These are phyloP conservation scores for Bellardia bayeri DNA, from an alignment of 2,888 invertebrate genomes.

Conservation along the genomic window DNA sequence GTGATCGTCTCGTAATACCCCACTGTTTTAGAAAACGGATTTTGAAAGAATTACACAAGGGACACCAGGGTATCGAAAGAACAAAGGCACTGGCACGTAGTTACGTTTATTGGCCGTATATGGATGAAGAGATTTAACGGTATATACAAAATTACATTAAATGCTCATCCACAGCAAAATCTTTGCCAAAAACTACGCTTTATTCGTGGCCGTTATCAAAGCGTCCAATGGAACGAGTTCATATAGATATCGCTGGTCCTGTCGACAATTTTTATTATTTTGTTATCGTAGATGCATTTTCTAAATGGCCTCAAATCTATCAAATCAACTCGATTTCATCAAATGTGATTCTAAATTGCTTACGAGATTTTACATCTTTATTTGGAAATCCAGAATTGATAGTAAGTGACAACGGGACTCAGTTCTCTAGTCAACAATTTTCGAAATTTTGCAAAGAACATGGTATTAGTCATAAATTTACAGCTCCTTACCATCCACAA, in stretches of 20 bases:
- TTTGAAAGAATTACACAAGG: slow-evolving; percentile 48
- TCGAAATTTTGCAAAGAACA: slow-evolving; percentile 40
- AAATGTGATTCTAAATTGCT: slow-evolving; percentile 11
- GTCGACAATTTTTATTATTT: slow-evolving; percentile 46
- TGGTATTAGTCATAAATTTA: slow-evolving; percentile 31
- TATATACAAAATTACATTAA: slow-evolving; percentile 39
- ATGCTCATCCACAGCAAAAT: slow-evolving; percentile 37
- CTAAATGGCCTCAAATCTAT: slow-evolving; percentile 61
- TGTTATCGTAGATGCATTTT: slow-evolving; percentile 45
- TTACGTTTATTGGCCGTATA: slow-evolving; percentile 33
- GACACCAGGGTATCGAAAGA: slow-evolving; percentile 40
- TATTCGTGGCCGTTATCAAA: slow-evolving; percentile 33
- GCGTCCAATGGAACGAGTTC: slow-evolving; percentile 43
- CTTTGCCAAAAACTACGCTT: slow-evolving; percentile 48
- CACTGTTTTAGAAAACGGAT: slow-evolving; percentile 35
- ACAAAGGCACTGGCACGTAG: slow-evolving; percentile 38
- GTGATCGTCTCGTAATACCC: slow-evolving; percentile 41
- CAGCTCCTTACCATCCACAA: slow-evolving; percentile 41
- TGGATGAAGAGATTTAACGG: slow-evolving; percentile 7
- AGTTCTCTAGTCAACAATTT: slow-evolving; percentile 44
- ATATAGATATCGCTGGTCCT: slow-evolving; percentile 55
- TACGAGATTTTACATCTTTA: slow-evolving; percentile 45
- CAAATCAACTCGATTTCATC: slow-evolving; percentile 49
- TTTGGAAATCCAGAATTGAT: slow-evolving; percentile 60
- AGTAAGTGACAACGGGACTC: slow-evolving; percentile 64